These are phyloP conservation scores for Dyspetes luteomarginatus DNA, from an alignment of 2,888 invertebrate species.

Conservation along the genomic window DNA sequence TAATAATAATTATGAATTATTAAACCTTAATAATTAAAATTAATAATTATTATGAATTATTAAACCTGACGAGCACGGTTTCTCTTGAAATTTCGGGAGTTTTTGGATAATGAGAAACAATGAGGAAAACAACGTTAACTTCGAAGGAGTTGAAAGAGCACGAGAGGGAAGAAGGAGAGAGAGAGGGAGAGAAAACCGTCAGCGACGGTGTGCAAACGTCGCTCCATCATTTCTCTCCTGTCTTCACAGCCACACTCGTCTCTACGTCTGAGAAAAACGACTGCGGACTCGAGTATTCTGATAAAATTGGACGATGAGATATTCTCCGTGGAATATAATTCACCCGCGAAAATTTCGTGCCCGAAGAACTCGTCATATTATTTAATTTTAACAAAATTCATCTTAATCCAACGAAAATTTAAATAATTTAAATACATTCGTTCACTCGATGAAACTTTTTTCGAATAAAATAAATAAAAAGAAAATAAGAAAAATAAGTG, in stretches of 20 bases:
- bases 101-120: slow-evolving; percentile 54
- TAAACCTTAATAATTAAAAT: too few relatives aligned
- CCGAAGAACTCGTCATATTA: too few relatives aligned
- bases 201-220: slow-evolving; percentile 19
- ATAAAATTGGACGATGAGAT: not conserved
- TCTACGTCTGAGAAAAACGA: not conserved
- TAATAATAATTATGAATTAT: too few relatives aligned
- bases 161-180: not conserved
- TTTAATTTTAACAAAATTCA: too few relatives aligned
- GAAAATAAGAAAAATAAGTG: too few relatives aligned
- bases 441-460: too few relatives aligned
- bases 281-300: not conserved
- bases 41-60: slow-evolving; percentile 49
- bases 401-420: too few relatives aligned
- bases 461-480: too few relatives aligned
- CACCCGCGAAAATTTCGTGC: too few relatives aligned
- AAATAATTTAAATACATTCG: too few relatives aligned
- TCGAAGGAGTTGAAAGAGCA: not conserved
- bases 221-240: slow-evolving; percentile 9
- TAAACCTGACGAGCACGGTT: slow-evolving; percentile 27
- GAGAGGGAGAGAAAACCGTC: not conserved
- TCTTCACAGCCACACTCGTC: not conserved
- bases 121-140: slow-evolving; percentile 20
- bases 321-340: not conserved
- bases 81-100: slow-evolving; percentile 25